Percentiles rank a stretch among this genome's conserved stretches.
Conservation (phyloP, 2,113 vertebrate species). For the Polypterus senegalus region DNA sequence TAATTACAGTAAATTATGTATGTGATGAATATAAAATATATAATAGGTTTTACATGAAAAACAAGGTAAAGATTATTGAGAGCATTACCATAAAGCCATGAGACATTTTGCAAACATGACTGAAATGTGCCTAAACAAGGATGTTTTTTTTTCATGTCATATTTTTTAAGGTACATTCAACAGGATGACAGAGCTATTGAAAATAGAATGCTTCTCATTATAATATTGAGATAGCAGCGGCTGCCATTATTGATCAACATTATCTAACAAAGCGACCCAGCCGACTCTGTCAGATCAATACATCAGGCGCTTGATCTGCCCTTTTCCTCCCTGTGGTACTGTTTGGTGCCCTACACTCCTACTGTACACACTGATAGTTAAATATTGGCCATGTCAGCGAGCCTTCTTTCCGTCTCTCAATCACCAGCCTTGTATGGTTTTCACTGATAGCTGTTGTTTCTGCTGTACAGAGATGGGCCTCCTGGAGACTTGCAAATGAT, state of each 20-base stretch:
- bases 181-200: too few relatives aligned
- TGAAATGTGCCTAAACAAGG: background rate
- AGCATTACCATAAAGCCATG: too few relatives aligned
- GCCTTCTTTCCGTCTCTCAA: slow-evolving; percentile 14
- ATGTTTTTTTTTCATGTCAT: too few relatives aligned
- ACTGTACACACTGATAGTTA: slow-evolving; percentile 28
- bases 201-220: too few relatives aligned
- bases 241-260: slow-evolving; percentile 35
- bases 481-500: slow-evolving; percentile 24
- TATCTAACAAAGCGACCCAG: slow-evolving; percentile 32
- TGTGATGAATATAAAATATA: too few relatives aligned
- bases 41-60: too few relatives aligned
- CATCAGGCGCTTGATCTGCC: slow-evolving; percentile 27
- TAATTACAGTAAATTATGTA: too few relatives aligned
- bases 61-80: too few relatives aligned
- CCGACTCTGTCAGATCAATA: slow-evolving; percentile 29
- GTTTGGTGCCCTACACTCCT: slow-evolving; percentile 13
- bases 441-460: slow-evolving; percentile 22
- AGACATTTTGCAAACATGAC: background rate
- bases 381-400: slow-evolving; percentile 33
- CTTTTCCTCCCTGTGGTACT: slow-evolving; percentile 34
- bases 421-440: slow-evolving; percentile 14
- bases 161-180: too few relatives aligned
- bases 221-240: background rate
- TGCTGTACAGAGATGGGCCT: slow-evolving; percentile 24